phyloP scores from a whole-genome alignment of 2,113 vertebrate species.

The Pterocles orientalis region DNA sequence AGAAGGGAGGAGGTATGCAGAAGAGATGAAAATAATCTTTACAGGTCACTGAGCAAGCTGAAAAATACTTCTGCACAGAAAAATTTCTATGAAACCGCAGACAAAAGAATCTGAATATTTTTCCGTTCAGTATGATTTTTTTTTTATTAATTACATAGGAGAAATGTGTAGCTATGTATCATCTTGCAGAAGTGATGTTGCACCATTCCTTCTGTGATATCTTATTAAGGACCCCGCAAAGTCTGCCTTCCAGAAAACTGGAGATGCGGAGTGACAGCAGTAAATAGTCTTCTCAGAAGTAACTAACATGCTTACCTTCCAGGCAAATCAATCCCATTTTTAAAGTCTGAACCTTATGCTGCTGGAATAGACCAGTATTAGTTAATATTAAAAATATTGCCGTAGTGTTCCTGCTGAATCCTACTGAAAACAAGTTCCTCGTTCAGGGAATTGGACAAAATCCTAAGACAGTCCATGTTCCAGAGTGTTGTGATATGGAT shows the following conservation, averaged over 20 bases:
- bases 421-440: background rate
- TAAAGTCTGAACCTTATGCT: background rate
- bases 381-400: background rate
- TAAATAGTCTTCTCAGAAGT: background rate
- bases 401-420: background rate
- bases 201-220: background rate
- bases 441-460: background rate
- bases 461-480: background rate
- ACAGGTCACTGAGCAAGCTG: background rate
- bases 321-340: background rate
- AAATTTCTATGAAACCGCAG: background rate
- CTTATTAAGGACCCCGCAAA: background rate
- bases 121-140: background rate
- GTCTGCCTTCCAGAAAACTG: background rate
- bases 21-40: no score
- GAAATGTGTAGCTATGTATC: background rate
- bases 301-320: background rate
- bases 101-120: background rate
- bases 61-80: background rate
- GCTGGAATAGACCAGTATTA: background rate
- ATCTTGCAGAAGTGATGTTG: background rate
- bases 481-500: background rate
- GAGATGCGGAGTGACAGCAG: background rate
- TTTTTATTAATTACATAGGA: background rate
- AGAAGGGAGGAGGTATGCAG: background rate